Conservation (phyloP, 2,113 vertebrate genomes). For the Epinephelus lanceolatus region DNA sequence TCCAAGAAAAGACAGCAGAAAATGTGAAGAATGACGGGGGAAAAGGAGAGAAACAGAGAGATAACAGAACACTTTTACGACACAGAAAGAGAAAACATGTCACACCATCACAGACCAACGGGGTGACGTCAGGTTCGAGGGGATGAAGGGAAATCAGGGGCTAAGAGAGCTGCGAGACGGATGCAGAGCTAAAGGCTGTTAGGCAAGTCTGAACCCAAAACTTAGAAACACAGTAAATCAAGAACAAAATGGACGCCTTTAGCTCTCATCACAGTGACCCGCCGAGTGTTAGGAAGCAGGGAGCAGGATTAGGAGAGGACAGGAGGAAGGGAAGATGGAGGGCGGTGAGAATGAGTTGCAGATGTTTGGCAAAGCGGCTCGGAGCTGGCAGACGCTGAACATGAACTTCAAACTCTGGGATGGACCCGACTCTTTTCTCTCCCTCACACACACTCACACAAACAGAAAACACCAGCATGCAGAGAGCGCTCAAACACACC, state of each 20-base stretch:
- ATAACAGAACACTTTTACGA: conserved; percentile 85
- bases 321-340: conserved; percentile 35
- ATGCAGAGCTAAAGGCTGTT: conserved; percentile 47
- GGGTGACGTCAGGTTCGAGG: conserved; percentile 29
- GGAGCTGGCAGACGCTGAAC: conserved; percentile 90
- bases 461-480: conserved; percentile 40
- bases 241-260: conserved; percentile 22
- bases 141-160: conserved; percentile 14
- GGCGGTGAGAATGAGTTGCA: conserved; percentile 60
- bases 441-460: neutral
- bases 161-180: conserved; percentile 4
- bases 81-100: conserved; percentile 77
- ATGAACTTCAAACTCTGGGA: conserved; percentile 85
- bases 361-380: conserved; percentile 80
- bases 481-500: conserved; percentile 8
- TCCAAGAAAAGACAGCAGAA: conserved; percentile 66
- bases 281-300: conserved; percentile 14
- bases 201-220: conserved; percentile 5
- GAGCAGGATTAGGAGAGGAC: conserved; percentile 18
- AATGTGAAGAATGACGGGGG: conserved; percentile 44
- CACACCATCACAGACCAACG: conserved; percentile 54
- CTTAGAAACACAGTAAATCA: neutral
- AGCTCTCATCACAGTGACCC: conserved; percentile 51
- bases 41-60: conserved; percentile 71
- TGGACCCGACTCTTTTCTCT: conserved; percentile 36